Conservation (phyloP, 2,888 invertebrate genomes). For the Dorcus parallelipipedus region DNA sequence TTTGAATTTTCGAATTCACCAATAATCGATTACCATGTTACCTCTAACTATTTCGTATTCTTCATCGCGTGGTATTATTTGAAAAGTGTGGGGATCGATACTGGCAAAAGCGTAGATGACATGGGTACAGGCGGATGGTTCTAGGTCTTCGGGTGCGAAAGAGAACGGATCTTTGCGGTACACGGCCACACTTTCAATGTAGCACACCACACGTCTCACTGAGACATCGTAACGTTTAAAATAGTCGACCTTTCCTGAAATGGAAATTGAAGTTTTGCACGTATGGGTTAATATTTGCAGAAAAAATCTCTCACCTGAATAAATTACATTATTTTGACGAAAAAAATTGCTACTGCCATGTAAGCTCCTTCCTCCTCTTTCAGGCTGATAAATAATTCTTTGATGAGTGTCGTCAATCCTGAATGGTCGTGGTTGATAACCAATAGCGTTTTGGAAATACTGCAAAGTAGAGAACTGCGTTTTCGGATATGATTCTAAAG, state of each 20-base stretch:
- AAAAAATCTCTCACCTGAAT: neutral
- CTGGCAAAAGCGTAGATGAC: constrained; percentile 71
- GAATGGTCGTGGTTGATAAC: neutral
- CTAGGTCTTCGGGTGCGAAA: constrained; percentile 62
- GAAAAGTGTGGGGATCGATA: constrained; percentile 63
- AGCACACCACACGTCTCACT: constrained; percentile 60
- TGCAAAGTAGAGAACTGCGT: neutral
- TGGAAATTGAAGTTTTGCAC: neutral
- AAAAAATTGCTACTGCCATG: constrained; percentile 22
- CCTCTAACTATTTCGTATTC: constrained; percentile 72
- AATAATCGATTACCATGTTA: constrained; percentile 34
- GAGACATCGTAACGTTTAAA: neutral
- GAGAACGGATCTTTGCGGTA: constrained; percentile 66
- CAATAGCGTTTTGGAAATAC: neutral
- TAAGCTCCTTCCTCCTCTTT: constrained; percentile 20
- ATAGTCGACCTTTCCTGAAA: neutral
- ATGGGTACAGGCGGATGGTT: constrained; percentile 68
- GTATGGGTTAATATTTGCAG: no score
- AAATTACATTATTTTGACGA: neutral
- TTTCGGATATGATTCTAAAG: neutral
- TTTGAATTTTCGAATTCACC: neutral
- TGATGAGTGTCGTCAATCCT: neutral
- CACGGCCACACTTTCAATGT: constrained; percentile 64
- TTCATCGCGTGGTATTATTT: constrained; percentile 62
- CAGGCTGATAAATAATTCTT: neutral